Percentiles rank a stretch among this genome's conserved stretches.
phyloP scores from a whole-genome alignment of 2,888 invertebrate genomes.

The Drosophila bunnanda region DNA sequence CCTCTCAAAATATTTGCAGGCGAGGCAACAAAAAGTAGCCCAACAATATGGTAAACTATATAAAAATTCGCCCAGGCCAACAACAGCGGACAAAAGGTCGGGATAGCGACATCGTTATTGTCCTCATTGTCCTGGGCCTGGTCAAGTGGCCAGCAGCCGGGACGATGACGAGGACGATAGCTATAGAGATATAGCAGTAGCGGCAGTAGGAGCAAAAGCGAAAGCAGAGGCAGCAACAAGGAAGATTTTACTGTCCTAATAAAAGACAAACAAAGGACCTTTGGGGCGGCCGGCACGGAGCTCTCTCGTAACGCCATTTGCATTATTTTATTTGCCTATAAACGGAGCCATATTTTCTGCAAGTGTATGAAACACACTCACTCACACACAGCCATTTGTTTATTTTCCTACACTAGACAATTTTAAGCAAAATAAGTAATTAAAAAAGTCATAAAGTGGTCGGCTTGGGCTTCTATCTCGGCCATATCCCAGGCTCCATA shows the following conservation, averaged over 20 bases:
- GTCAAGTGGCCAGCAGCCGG: slow-evolving; percentile 67
- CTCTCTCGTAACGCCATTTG: slow-evolving; percentile 82
- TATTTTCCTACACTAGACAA: slow-evolving; percentile 64
- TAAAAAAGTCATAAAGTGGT: slow-evolving; percentile 73
- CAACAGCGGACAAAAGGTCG: slow-evolving; percentile 65
- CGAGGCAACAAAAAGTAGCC: slow-evolving; percentile 63
- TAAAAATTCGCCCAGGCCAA: slow-evolving; percentile 61
- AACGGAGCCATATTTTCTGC: slow-evolving; percentile 79
- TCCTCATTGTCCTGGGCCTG: slow-evolving; percentile 68
- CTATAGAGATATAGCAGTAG: slow-evolving; percentile 33
- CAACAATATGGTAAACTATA: slow-evolving; percentile 73
- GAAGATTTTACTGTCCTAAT: slow-evolving; percentile 83
- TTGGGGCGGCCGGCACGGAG: slow-evolving; percentile 51
- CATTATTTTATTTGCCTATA: slow-evolving; percentile 84
- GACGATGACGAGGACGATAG: slow-evolving; percentile 47
- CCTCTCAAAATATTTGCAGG: slow-evolving; percentile 67
- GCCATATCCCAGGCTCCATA: slow-evolving; percentile 44
- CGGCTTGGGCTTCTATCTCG: slow-evolving; percentile 36
- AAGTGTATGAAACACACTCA: slow-evolving; percentile 55
- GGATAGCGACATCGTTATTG: slow-evolving; percentile 68
- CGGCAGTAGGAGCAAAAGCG: slow-evolving; percentile 32
- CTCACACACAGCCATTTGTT: slow-evolving; percentile 52
- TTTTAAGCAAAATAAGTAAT: slow-evolving; percentile 75
- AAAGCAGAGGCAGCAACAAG: slow-evolving; percentile 61
- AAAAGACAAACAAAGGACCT: slow-evolving; percentile 82